These are phyloP conservation scores for Orthonevra nobilis DNA, from an alignment of 2,888 invertebrate genomes.

Conservation along the genomic window DNA sequence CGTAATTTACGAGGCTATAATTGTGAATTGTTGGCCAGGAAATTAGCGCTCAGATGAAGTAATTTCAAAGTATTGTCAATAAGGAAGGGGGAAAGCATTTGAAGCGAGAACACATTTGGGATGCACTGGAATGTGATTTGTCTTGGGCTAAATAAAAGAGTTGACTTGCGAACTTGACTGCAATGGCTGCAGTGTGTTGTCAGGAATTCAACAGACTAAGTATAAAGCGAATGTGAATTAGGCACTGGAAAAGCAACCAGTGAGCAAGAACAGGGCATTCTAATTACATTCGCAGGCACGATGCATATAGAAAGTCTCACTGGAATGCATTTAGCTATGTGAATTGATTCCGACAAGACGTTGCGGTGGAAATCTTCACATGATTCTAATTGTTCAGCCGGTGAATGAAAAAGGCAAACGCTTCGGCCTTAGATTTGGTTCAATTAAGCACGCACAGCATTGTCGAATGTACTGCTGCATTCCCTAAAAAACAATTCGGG, in stretches of 20 bases:
- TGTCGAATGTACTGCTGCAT: too few relatives aligned
- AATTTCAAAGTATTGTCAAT: constrained; percentile 31
- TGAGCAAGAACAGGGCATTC: background rate
- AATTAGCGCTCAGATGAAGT: constrained; percentile 64
- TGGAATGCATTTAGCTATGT: constrained; percentile 7
- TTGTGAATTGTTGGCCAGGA: constrained; percentile 68
- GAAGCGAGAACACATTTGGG: constrained; percentile 35
- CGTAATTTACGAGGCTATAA: constrained; percentile 65
- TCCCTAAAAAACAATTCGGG: too few relatives aligned
- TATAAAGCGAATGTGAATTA: constrained; percentile 8
- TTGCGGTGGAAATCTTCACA: background rate
- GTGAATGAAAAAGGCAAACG: too few relatives aligned
- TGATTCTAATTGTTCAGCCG: too few relatives aligned
- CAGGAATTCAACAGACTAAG: background rate
- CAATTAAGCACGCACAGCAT: too few relatives aligned
- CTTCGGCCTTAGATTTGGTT: too few relatives aligned
- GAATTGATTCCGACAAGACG: background rate
- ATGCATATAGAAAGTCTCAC: background rate
- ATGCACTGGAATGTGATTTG: constrained; percentile 59
- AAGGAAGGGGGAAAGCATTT: background rate
- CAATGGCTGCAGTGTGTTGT: background rate
- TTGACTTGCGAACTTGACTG: constrained; percentile 26
- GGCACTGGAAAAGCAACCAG: background rate
- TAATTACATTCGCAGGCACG: constrained; percentile 26
- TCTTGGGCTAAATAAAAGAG: constrained; percentile 45